These are phyloP conservation scores for Manduca sexta DNA, from an alignment of 1,140 invertebrate genomes.

Conservation along the genomic window DNA sequence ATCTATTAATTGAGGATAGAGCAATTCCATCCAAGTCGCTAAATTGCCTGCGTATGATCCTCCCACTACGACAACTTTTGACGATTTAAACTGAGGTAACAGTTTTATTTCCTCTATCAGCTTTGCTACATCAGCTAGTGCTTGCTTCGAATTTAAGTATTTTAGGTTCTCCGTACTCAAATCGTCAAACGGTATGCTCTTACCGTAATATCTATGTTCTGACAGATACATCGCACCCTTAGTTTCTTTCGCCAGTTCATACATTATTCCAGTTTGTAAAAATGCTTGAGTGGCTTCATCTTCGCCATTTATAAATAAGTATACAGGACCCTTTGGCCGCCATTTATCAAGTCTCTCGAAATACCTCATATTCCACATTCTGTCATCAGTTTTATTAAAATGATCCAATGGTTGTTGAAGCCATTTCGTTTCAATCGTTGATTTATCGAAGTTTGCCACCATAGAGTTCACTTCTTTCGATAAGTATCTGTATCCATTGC, in stretches of 20 bases:
- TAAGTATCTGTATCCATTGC: slow-evolving; percentile 28
- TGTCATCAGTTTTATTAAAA: slow-evolving; percentile 36
- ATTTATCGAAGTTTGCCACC: background rate
- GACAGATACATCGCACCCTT: slow-evolving; percentile 50
- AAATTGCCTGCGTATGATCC: slow-evolving; percentile 87
- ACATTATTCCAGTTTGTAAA: slow-evolving; percentile 19
- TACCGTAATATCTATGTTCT: slow-evolving; percentile 88
- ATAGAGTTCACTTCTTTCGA: slow-evolving; percentile 26
- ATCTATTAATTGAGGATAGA: slow-evolving; percentile 84
- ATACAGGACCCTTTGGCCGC: slow-evolving; percentile 75
- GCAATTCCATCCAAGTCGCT: slow-evolving; percentile 84
- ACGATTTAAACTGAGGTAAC: slow-evolving; percentile 38
- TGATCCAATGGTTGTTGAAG: slow-evolving; percentile 50
- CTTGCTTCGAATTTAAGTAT: slow-evolving; percentile 81
- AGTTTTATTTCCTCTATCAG: slow-evolving; percentile 74
- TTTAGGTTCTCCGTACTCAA: slow-evolving; percentile 72
- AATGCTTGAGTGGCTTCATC: slow-evolving; percentile 20
- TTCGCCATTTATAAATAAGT: slow-evolving; percentile 78
- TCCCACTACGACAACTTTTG: slow-evolving; percentile 80
- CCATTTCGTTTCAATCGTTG: slow-evolving; percentile 27
- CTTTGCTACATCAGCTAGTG: slow-evolving; percentile 80
- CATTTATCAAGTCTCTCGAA: slow-evolving; percentile 36
- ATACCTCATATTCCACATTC: slow-evolving; percentile 54
- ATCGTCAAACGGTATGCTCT: slow-evolving; percentile 80
- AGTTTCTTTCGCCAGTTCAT: slow-evolving; percentile 48